These are phyloP conservation scores for Crotalus viridis DNA, from an alignment of 2,113 vertebrate genomes.

Conservation along the genomic window DNA sequence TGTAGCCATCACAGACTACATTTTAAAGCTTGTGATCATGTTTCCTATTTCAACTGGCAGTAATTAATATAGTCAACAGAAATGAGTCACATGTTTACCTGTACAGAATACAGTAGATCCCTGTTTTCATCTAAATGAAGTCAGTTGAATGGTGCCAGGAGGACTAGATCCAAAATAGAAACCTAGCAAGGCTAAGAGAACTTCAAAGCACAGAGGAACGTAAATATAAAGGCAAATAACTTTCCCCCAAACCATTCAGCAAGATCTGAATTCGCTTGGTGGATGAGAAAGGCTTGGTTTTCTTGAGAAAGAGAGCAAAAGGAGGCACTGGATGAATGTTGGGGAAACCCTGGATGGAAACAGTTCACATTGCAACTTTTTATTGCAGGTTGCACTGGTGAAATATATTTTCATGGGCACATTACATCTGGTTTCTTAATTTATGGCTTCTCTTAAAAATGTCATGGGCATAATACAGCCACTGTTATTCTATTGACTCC, in stretches of 20 bases:
- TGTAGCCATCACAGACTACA: not conserved
- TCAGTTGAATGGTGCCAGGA: not conserved
- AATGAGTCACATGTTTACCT: not conserved
- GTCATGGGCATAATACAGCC: not conserved
- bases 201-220: not conserved
- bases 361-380: not conserved
- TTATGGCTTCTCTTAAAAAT: not conserved
- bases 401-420: not conserved
- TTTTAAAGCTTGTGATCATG: not conserved
- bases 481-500: slow-evolving; percentile 7
- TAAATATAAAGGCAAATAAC: not conserved
- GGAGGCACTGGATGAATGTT: not conserved
- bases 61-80: not conserved
- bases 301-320: not conserved
- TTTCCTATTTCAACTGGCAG: not conserved
- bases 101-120: not conserved
- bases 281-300: not conserved
- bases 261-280: not conserved
- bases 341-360: not conserved
- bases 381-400: not conserved
- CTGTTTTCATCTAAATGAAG: not conserved
- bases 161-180: not conserved
- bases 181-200: not conserved
- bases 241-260: not conserved
- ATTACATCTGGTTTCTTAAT: not conserved